Base-by-base conservation (phyloP, 2,797 vertebrate species). In the Hoplostethus mediterraneus region DNA sequence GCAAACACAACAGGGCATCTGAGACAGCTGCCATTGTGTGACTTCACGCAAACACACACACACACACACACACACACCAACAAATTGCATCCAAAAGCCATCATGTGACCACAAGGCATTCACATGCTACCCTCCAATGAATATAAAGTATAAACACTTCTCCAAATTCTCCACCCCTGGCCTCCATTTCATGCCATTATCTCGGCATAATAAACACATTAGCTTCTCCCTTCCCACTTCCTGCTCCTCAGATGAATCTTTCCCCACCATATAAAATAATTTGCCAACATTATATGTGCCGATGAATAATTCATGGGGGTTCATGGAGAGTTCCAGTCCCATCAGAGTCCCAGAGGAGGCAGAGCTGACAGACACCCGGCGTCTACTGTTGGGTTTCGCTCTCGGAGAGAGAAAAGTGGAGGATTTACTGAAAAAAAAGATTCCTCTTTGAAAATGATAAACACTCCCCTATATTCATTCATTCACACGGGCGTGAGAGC, bases 201-300 rank as follows among this genome's bases (percentile, higher is more conserved):
- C 91, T 92, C 87, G 86, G 94, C 90, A 95, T 94, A 94, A 95
- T 95, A 94, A 94, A 94, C 90, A 93, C 91, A 93, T 95, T 94
- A 92, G 88, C 89, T 82, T 89, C 90, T 84, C 89, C 21, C 21
- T 21, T 76, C 86, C 91, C 87, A 89, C 92, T 90, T 90, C 89
- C 86, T 79, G 89, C 85, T 87, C 86, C 79, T 82, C 90, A 94
- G 92, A 95, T 92, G 91, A 93, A 94, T 94, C 92, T 93, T 92
- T 91, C 90, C 89, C 73, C 73, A 88, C 92, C 89, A 90, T 92
- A 93, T 93, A 90, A 94, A 94, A 94, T 94, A 86, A 95, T 95
- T 94, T 95, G 91, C 90, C 86, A 90, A 92, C 90, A 94, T 94
- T 93, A 94, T 93, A 91, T 89, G 80, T 80, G 84, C 69, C 69